Evolutionary conservation across 2,888 invertebrate species (phyloP), one percentile per base, ranked within the genome.

Genomic region (Neoascia interrupta): DNA sequence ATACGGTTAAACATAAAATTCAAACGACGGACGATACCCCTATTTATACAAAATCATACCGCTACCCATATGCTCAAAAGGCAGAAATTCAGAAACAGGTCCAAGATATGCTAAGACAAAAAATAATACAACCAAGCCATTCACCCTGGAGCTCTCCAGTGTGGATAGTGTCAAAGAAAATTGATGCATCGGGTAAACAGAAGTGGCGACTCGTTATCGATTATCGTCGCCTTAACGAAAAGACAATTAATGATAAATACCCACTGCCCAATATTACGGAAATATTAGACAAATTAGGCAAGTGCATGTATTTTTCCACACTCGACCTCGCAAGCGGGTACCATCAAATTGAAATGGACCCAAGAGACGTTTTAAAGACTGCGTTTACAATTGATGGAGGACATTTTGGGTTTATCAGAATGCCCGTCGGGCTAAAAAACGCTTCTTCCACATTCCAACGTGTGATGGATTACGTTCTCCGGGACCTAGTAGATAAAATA

Each of bases 1-100:
- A 31, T n/a, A 26, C 47, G 16, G 28, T 64, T 11, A 63, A 64
- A 39, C 73, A 73, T 31, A 37, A 37, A 39, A 66, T 73, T n/a
- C 8, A 13, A 23, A 43, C 58, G 4, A 34, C 19, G 1, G 49
- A 63, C 5, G 49, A 39, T 0, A 19, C 49, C 26, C 61, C 47
- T 1, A 61, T 49, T 4, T 34, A 64, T 26, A 64, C 51, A 1
- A 53, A 53, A 23, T 18, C 51, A 0, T 64, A 51, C 6, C 13
- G 51, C 4, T 43, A 64, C 3, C 19, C 51, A 4, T 39, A 49
- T 11, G n/a, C 43, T 8, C 66, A 66, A 15, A 61, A 70, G 37
- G 26, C 10, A n/a, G 61, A 70, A 15, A 36, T 70, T 15, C 36
- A 34, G 34, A 51, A 8, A 1, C 69, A 69, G 41, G 51, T 69